Conservation (phyloP, 2,113 vertebrate genomes). For the Melanocharis versteri region DNA sequence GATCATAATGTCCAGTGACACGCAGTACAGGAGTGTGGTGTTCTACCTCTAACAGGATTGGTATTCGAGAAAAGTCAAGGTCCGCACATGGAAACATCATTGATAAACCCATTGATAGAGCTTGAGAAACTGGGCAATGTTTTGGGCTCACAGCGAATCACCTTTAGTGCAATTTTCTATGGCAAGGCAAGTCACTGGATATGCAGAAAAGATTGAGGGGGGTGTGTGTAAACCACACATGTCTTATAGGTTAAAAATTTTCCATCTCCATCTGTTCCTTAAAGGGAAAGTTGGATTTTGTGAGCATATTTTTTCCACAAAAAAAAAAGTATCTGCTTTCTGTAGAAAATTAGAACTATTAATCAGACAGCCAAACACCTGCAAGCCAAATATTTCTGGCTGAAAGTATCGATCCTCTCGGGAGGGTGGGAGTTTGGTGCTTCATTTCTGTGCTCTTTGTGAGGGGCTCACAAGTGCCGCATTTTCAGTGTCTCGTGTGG, state of each 20-base stretch:
- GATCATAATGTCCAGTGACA: not conserved
- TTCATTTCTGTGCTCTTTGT: not conserved
- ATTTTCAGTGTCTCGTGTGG: not conserved
- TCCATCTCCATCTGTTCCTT: not conserved
- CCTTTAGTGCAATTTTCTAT: not conserved
- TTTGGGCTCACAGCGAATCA: not conserved
- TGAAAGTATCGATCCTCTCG: not conserved
- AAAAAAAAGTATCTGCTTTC: constrained; percentile 10
- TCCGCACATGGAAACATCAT: not conserved
- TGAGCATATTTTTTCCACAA: not conserved
- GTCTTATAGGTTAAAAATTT: not conserved
- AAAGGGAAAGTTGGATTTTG: constrained; percentile 21
- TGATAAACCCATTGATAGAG: not conserved
- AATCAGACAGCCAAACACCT: constrained; percentile 36
- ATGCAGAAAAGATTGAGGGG: not conserved
- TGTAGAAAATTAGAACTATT: constrained; percentile 36
- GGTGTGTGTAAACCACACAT: not conserved
- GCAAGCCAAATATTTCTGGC: constrained; percentile 29
- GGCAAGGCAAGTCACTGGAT: not conserved
- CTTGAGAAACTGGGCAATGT: not conserved
- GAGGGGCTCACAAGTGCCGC: not conserved
- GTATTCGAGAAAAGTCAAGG: not conserved
- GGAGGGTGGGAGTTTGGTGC: not conserved
- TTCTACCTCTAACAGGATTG: not conserved
- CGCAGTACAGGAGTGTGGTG: not conserved